Evolutionary conservation across 1,140 invertebrate genomes (phyloP), one percentile per base, ranked within the genome.

Genomic region (Cyclargus thomasi): DNA sequence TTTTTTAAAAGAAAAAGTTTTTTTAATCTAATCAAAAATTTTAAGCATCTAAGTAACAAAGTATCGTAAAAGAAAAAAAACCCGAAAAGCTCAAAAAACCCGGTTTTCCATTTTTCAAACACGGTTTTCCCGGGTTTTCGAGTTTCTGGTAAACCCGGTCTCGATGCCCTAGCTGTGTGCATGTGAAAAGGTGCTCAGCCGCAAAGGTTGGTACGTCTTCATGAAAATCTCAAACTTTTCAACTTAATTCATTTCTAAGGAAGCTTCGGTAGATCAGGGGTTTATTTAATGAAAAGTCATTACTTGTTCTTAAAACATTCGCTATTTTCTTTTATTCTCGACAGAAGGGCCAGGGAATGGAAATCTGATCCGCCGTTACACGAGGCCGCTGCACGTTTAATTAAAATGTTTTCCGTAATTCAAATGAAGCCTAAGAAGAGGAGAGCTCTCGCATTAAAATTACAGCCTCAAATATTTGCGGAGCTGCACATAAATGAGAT

Each of bases 391-490:
- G 14, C 14, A 14, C 39, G 14, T 47, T 47, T 47, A 47, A 47
- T 47, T 47, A 47, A 47, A 47, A 47, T 47, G 8, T 47, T 47
- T 16, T 47, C 39, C 39, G 39, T 47, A 47, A 47, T 47, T 47
- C 39, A 47, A 47, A 47, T 16, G 14, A 47, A 47, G 39, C 39
- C 39, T 47, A 47, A 47, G 14, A 47, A 47, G 39, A 14, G 39
- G 14, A 1, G 11, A 47, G 39, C 39, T 47, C 39, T 47, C 39
- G 39, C 39, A 47, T 47, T 47, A 47, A 47, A 47, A 47, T 47
- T 47, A 47, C 39, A 47, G 39, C 39, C 39, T 47, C 39, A 47
- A 47, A 47, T 47, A 47, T 47, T 47, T 47, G 39, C 39, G 39
- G 39, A 47, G 39, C 39, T 47, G 39, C 39, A 47, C 39, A 5